Evolutionary conservation across 2,113 vertebrate genomes (phyloP), one percentile per base, ranked within the genome.

Genomic region (Enhydra lutris): DNA sequence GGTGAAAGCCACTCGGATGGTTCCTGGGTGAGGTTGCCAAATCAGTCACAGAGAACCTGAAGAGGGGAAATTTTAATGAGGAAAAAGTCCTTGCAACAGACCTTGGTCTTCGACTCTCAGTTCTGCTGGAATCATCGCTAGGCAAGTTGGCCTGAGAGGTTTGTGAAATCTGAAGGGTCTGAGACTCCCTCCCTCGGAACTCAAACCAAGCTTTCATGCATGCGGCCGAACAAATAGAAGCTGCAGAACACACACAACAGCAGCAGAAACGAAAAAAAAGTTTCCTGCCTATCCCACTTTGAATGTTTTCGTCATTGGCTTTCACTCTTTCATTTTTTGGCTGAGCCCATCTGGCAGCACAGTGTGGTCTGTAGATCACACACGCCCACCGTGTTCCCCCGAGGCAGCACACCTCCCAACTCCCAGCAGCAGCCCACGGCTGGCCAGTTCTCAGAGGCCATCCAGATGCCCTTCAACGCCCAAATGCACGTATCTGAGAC

Each of bases 1-100:
- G 81, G 88, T 71, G 55, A 86, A 97, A 92, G 50, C 65, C 45
- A 52, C 74, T 96, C 95, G 97, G 92, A 86, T 91, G 4, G 2
- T 3, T 92, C 65, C 45, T 39, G 76, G 71, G 21, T 0, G 17
- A 94, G 52, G 17, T 65, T 96, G 94, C 92, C 96, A 91, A 92
- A 34, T 91, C 87, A 52, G 55, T 91, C 52, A 59, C 50, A 57
- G 55, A 65, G 88, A 96, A 79, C 39, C 23, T 24, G 76, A 65
- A 84, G 63, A 92, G 81, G 71, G 45, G 12, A 85, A 3, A 81
- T 55, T 81, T 73, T 95, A 96, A 92, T 39, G 97, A 97, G 90
- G 85, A 95, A 23, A 91, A 74, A 96, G 71, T 95, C 90, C 95
- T 94, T 79, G 55, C 34, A 29, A 42, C 14, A 42, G 71, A 79